Conservation (phyloP, 2,113 vertebrate genomes). For the Callospermophilus lateralis region DNA sequence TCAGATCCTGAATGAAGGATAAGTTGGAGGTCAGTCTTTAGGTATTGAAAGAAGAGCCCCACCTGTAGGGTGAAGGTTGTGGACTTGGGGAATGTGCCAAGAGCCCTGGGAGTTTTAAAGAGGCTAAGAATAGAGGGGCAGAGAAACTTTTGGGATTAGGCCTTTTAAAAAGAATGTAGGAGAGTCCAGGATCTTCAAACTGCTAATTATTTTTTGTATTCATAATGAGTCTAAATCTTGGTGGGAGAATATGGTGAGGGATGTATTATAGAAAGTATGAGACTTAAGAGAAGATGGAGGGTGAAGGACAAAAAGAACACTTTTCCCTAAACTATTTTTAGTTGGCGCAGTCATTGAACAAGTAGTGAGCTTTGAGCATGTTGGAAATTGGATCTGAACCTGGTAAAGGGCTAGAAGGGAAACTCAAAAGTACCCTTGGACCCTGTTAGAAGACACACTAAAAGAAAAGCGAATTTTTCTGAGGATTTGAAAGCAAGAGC, state of each 20-base stretch:
- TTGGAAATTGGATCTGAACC: background rate
- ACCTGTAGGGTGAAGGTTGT: background rate
- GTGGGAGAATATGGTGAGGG: background rate
- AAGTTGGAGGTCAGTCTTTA: conserved; percentile 13
- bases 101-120: background rate
- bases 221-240: conserved; percentile 9
- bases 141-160: background rate
- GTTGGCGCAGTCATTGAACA: background rate
- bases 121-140: background rate
- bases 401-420: background rate
- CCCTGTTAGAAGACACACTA: background rate
- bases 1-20: conserved; percentile 27
- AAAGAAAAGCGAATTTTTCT: conserved; percentile 13
- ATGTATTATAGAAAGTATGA: background rate
- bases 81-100: background rate
- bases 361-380: conserved; percentile 13
- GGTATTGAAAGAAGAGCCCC: background rate
- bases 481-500: background rate
- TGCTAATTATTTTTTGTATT: background rate
- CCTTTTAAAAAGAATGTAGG: background rate
- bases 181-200: background rate
- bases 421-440: background rate
- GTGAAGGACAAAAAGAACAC: background rate
- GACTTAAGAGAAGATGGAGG: background rate
- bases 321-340: conserved; percentile 37